Percentiles rank a stretch among this genome's conserved stretches.
phyloP scores from a whole-genome alignment of 2,888 invertebrate genomes.

The Aleiodes testaceus region DNA sequence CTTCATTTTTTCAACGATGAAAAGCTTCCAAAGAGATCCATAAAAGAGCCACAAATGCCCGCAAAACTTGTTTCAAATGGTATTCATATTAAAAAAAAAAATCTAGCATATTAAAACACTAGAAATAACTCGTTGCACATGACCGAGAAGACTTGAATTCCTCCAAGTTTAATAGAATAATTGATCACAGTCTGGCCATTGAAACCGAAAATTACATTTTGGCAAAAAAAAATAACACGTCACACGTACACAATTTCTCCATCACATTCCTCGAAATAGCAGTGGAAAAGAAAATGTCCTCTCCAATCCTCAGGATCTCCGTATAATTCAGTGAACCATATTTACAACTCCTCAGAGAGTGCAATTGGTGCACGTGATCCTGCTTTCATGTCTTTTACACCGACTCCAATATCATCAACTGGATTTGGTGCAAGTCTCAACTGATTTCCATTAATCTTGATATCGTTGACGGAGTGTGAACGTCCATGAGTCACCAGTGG shows the following conservation, averaged over 20 bases:
- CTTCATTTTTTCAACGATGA: not conserved
- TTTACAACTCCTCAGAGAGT: slow-evolving; percentile 68
- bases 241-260: not conserved
- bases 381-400: slow-evolving; percentile 69
- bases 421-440: slow-evolving; percentile 81
- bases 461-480: slow-evolving; percentile 83
- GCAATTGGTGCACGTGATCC: slow-evolving; percentile 69
- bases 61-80: slow-evolving; percentile 1
- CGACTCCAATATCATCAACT: slow-evolving; percentile 77
- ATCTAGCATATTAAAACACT: slow-evolving; percentile 16
- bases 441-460: slow-evolving; percentile 84
- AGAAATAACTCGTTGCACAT: slow-evolving; percentile 44
- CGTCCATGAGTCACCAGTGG: slow-evolving; percentile 77
- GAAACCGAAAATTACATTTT: slow-evolving; percentile 15
- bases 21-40: slow-evolving; percentile 25
- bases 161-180: slow-evolving; percentile 33
- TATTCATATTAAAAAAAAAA: not conserved
- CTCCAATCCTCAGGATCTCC: not conserved
- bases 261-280: not conserved
- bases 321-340: not conserved
- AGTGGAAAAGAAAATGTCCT: not conserved
- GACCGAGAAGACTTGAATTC: slow-evolving; percentile 21
- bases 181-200: slow-evolving; percentile 43
- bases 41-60: slow-evolving; percentile 16
- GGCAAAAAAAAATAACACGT: slow-evolving; percentile 2